Base-by-base conservation (phyloP, 2,113 vertebrate species). In the Misgurnus mizolepis region DNA sequence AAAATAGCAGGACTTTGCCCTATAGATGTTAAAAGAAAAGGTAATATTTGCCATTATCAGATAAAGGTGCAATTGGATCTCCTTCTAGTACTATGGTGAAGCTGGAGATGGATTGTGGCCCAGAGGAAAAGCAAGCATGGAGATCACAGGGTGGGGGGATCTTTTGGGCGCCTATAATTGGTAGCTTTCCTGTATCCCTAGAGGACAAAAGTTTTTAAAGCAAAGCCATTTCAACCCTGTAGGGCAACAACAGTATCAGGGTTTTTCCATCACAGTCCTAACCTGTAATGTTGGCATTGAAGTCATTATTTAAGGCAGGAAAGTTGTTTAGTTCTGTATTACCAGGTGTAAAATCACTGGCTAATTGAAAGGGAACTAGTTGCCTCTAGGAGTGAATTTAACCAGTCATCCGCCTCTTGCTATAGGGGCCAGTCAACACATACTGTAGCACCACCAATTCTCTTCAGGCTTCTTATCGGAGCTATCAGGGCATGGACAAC, bases 61-160 rank as follows among this genome's bases (percentile, higher is more conserved):
- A 88, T 85, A 78, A 80, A 68, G 69, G 79, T 82, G 81, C 89
- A 88, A 91, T 89, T 82, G 79, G 85, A 91, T 89, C 83, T 79
- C 61, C 79, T 62, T 34, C 55, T 17, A 58, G 55, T 58, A 18
- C 55, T 58, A 58, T 67, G 53, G 18, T 67, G 41, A 27, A 39
- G 53, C 81, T 78, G 68, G 41, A 15, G 11, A 66, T 67, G 40
- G 58, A 73, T 53, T 80, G 58, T 76, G 53, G 72, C 34, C 73
- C 45, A 64, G 39, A 45, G 15, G 22, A 62, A 9, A 49, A 47
- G 43, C 17, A 18, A n/a, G 60, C 49, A 17, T 39, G 14, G 18
- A 74, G 40, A 61, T 17, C n/a, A 73, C 69, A 58, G 15, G 27
- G 27, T 14, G 50, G 47, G 12, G 7, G 22, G 15, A 27, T 14